Percentiles rank a stretch among this genome's conserved stretches.
These are phyloP conservation scores for Premnoplex brunnescens DNA, from an alignment of 2,797 vertebrate genomes.

Conservation along the genomic window DNA sequence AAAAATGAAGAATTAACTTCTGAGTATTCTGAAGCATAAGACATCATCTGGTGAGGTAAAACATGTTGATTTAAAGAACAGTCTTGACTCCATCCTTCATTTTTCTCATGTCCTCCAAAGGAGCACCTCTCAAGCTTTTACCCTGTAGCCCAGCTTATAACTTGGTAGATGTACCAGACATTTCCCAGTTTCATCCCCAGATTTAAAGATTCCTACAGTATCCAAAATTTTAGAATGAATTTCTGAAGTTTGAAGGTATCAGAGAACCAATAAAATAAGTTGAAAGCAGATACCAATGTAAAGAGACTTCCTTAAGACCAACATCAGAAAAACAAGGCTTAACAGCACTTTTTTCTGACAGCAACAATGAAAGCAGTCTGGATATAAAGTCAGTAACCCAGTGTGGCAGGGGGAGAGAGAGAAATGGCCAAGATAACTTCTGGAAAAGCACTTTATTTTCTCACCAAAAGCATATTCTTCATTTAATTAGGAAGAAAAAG, in stretches of 20 bases:
- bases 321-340: neutral
- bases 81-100: neutral
- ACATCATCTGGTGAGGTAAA: neutral
- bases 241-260: neutral
- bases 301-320: neutral
- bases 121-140: neutral
- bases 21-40: neutral
- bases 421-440: neutral
- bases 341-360: neutral
- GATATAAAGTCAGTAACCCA: constrained; percentile 1
- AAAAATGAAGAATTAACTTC: constrained; percentile 6
- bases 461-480: neutral
- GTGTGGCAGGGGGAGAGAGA: neutral
- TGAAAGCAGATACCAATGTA: neutral
- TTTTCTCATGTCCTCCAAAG: neutral
- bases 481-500: neutral
- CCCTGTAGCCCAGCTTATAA: neutral
- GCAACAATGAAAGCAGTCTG: neutral
- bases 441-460: neutral
- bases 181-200: neutral
- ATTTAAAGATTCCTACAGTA: neutral
- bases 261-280: neutral
- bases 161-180: neutral
- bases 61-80: neutral
- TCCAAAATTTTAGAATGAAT: neutral